These are phyloP conservation scores for Drosophila infuscata DNA, from an alignment of 2,888 invertebrate genomes.

Conservation along the genomic window DNA sequence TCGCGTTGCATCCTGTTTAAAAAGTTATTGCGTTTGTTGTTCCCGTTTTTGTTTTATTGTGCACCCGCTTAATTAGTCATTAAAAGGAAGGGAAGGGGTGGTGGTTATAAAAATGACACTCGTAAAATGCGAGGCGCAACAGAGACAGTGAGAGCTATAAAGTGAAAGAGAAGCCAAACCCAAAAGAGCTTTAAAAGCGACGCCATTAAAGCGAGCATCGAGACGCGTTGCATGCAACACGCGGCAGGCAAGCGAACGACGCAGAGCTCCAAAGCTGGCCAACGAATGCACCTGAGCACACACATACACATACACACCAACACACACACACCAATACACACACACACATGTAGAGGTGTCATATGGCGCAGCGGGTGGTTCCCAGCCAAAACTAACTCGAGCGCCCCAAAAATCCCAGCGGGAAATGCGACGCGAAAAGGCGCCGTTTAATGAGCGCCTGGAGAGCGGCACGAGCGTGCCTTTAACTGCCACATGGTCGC, in stretches of 20 bases:
- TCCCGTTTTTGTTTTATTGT: conserved; percentile 59
- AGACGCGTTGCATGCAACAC: conserved; percentile 71
- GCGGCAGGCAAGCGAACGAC: conserved; percentile 47
- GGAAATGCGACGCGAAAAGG: conserved; percentile 70
- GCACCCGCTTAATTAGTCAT: conserved; percentile 69
- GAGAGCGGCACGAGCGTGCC: conserved; percentile 53
- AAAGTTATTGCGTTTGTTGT: conserved; percentile 30
- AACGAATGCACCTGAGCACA: conserved; percentile 71
- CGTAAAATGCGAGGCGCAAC: conserved; percentile 51
- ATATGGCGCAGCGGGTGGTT: conserved; percentile 78
- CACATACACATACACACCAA: conserved; percentile 22
- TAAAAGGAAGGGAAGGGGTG: conserved; percentile 50
- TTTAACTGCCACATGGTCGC: conserved; percentile 12
- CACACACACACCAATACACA: neutral
- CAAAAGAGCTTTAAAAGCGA: conserved; percentile 73
- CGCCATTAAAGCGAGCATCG: conserved; percentile 69
- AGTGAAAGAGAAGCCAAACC: conserved; percentile 21
- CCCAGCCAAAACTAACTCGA: conserved; percentile 57
- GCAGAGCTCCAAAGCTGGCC: conserved; percentile 42
- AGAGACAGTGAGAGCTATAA: conserved; percentile 6
- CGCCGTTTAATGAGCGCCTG: conserved; percentile 75
- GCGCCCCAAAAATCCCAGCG: conserved; percentile 71
- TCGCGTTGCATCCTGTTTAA: conserved; percentile 42
- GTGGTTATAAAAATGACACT: conserved; percentile 72
- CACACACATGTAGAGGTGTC: conserved; percentile 59